Evolutionary conservation across 2,888 invertebrate species (phyloP), one percentile per base, ranked within the genome.

Genomic region (Xiphydria camelus): DNA sequence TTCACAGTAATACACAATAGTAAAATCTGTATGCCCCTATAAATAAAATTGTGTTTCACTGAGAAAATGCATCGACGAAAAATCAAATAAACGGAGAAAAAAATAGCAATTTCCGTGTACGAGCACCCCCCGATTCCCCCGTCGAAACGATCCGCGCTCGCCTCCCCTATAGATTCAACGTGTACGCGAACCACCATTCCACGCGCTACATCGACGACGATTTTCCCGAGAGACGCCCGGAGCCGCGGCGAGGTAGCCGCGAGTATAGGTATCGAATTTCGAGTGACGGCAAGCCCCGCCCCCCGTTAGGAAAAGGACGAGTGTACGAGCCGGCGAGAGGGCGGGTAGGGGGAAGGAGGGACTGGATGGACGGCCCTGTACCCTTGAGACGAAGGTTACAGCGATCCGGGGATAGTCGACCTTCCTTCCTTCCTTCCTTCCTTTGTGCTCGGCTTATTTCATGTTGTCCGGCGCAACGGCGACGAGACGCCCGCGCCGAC

Each of bases 361-460:
- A 52, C 45, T 40, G 57, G 55, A 54, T 52, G 53, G 49, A 59
- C 63, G 58, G 61, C 60, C 67, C 62, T 68, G 70, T 68, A 69
- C 70, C 71, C 69, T 72, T 70, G 70, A 67, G 64, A 62, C 61
- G 72, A 72, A 73, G 72, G 72, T 64, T 70, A 64, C 59, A 48
- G 40, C 50, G 36, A 50, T 57, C 55, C 57, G 59, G 62, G 64
- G 66, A 63, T 64, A 57, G 55, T 53, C 57, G 64, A 63, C 59
- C 64, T 64, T 61, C 53, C 57, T 57, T 61, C 61, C 57, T 55
- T 53, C 51, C 55, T 19, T 45, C 41, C 43, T 44, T 26, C 40
- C 47, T 59, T 60, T 56, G 53, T 61, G 53, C 60, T 59, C 55
- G 55, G 57, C 59, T 65, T 61, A 61, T 63, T 68, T 63, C 62